A percentile compares a stretch with the other conserved stretches of the same genome.
These are phyloP conservation scores for Sepioteuthis lessoniana DNA, from an alignment of 2,888 invertebrate species.

Conservation along the genomic window DNA sequence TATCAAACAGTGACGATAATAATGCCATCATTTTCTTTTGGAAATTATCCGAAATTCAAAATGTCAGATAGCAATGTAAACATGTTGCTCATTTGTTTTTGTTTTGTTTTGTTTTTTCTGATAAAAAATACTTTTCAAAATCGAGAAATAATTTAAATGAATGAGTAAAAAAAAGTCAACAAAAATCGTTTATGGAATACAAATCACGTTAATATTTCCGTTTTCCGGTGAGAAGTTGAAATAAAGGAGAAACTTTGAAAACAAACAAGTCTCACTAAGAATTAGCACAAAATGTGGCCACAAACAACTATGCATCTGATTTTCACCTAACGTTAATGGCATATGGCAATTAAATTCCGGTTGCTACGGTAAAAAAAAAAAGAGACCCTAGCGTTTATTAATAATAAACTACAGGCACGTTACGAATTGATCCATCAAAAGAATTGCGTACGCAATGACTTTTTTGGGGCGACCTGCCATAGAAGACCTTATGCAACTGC, in stretches of 20 bases:
- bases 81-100: too few relatives aligned
- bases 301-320: not conserved
- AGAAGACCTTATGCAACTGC: too few relatives aligned
- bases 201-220: not conserved
- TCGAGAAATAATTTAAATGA: not conserved
- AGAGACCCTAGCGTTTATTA: too few relatives aligned
- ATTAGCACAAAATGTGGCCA: not conserved
- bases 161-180: not conserved
- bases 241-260: not conserved
- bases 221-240: not conserved
- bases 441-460: too few relatives aligned
- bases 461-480: too few relatives aligned
- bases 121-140: not conserved
- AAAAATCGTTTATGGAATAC: not conserved
- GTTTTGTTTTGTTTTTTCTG: not conserved
- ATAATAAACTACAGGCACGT: too few relatives aligned
- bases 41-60: not conserved
- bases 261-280: too few relatives aligned
- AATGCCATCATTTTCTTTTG: not conserved
- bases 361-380: too few relatives aligned
- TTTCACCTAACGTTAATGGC: too few relatives aligned
- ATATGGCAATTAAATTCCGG: too few relatives aligned
- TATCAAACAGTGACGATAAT: not conserved
- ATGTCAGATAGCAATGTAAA: not conserved
- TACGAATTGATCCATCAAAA: too few relatives aligned